Evolutionary conservation across 1,140 invertebrate genomes (phyloP).

Genomic region (Anastrepha obliqua): DNA sequence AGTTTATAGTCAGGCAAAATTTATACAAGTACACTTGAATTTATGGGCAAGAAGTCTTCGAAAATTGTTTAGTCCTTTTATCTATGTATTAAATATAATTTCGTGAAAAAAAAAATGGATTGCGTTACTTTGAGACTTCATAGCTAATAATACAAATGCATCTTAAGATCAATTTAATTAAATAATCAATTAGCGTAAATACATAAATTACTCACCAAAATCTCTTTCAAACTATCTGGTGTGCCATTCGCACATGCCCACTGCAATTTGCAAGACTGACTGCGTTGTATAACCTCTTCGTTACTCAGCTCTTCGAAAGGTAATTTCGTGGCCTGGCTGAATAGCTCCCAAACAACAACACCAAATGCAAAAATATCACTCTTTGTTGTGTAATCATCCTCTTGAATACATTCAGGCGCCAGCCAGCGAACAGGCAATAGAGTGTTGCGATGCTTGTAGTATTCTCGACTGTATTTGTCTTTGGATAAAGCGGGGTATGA

Average conservation of each 20-base stretch:
- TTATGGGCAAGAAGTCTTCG: too few relatives aligned
- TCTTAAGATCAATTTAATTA: too few relatives aligned
- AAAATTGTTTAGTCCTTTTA: too few relatives aligned
- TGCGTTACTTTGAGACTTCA: too few relatives aligned
- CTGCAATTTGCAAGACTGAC: conserved; percentile 80
- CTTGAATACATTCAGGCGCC: conserved; percentile 89
- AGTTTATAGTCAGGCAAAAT: too few relatives aligned
- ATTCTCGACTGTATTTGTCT: conserved; percentile 91
- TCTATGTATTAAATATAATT: too few relatives aligned
- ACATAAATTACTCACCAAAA: conserved; percentile 76
- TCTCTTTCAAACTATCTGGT: conserved; percentile 79
- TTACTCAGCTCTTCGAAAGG: conserved; percentile 90
- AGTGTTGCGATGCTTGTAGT: conserved; percentile 86
- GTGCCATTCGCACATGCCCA: conserved; percentile 81
- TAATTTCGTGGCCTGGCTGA: conserved; percentile 84
- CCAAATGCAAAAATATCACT: conserved; percentile 96
- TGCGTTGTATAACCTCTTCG: conserved; percentile 82
- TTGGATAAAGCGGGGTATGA: conserved; percentile 86
- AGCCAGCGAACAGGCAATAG: conserved; percentile 91
- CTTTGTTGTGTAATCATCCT: conserved; percentile 94
- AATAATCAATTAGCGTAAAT: too few relatives aligned
- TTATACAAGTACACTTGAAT: too few relatives aligned
- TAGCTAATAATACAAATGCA: too few relatives aligned
- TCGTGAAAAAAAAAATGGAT: too few relatives aligned
- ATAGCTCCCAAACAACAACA: conserved; percentile 90